Base-by-base conservation (phyloP, 2,888 invertebrate genomes). In the Osmoderma eremita region DNA sequence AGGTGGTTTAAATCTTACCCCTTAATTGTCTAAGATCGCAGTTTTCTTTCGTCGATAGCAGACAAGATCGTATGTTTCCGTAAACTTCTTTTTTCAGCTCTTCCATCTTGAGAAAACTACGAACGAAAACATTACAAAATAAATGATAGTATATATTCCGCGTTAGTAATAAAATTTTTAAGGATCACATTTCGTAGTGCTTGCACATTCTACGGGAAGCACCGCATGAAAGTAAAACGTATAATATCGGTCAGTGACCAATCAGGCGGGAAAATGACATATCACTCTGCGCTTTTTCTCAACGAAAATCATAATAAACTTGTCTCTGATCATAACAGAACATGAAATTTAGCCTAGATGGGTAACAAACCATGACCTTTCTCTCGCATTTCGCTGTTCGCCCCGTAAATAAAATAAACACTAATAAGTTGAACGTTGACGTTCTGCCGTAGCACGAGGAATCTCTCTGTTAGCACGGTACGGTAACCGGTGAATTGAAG, bases 41-140 rank as follows among this genome's bases (percentile, higher is more conserved):
- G 49, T 66, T 75, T 15, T 77, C 78, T 62, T 79, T 79, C 13
- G 71, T 73, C 3, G 78, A 77, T 5, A 79, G 71, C 10, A 79
- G 69, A 61, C 78, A 77, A 3, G 76, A 74, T 22, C 79, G 70
- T 6, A 79, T 70, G 45, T 70, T 74, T 6, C 73, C 61, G 17
- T 77, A 68, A 3, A 78, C 73, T 15, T 76, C 74, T 39, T 74
- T 73, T 41, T 56, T 70, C 50, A 72, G 67, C 63, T 74, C 71
- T 67, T 75, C 75, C 75, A 77, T 75, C 17, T 36, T 62, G 54
- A 51, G 51, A 6, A 67, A 42, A 51, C 63, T 67, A 17, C 10
- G 20, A 48, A 41, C 4, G 15, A 13, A 20, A 10, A 30, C 30
- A 12, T 38, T 30, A 1, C 13, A 6, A 53, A 36, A 53, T 53